Base-by-base conservation (phyloP, 2,113 vertebrate genomes). In the Lonchura striata region DNA sequence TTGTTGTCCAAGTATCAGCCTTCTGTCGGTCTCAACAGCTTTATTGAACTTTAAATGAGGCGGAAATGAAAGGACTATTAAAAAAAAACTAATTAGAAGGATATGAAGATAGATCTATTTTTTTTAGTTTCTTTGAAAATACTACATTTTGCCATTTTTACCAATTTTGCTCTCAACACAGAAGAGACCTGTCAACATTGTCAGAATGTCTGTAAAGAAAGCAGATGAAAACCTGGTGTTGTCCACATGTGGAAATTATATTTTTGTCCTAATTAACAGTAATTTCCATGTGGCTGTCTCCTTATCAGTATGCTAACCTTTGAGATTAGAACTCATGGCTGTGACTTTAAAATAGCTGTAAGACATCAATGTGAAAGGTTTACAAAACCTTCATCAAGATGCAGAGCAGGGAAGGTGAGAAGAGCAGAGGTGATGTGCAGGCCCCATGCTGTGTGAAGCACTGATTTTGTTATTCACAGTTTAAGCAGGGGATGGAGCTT, bases 31-130 rank as follows among this genome's bases (percentile, higher is more conserved):
- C 44, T 46, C 44, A 86, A 60, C 35, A 88, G 83, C 76, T 94
- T 88, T 82, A 94, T 46, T 96, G 66, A 89, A 68, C 84, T 95
- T 93, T 22, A 91, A 92, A 94, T 91, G 82, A 81, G 44, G 81
- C 64, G 84, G 77, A 95, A 96, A 92, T 74, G 52, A 80, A 77
- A 84, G 60, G 74, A 57, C 19, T 35, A 61, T 78, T 92, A 31
- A 19, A 44, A 59, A 44, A 59, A 86, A 68, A 27, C 16, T 78
- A 44, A 64, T 68, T 25, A 50, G 59, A 63, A 86, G 8, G 63
- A 69, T 13, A 37, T 50, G 44, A 44, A 68, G n/a, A 71, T 54
- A 69, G 61, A 72, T 59, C 5, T 39, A 27, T 5, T n/a, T 57
- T 53, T 53, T 15, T 25, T 1, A 22, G 7, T 53, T 68, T 87